Conservation (phyloP, 2,888 invertebrate species). For the Megamerina dolium region DNA sequence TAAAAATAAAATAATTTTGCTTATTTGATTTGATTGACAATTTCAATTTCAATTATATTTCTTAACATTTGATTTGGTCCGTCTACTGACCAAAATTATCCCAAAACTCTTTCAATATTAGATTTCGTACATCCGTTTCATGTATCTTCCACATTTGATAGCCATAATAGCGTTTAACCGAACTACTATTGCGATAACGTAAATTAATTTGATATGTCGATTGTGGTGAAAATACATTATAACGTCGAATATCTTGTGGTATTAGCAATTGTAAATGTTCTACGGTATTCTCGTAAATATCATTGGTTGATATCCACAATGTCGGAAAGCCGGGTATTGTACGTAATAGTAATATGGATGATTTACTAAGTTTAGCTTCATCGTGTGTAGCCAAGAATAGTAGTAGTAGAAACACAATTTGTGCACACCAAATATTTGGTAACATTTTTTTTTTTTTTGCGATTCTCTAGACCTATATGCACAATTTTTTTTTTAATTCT, state of each 20-base stretch:
- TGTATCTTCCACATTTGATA: slow-evolving; percentile 69
- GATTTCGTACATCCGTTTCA: slow-evolving; percentile 30
- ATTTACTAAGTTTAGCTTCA: slow-evolving; percentile 1
- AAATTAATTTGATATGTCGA: slow-evolving; percentile 37
- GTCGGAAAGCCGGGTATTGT: slow-evolving; percentile 22
- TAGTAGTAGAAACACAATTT: slow-evolving; percentile 4
- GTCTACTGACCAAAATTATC: slow-evolving; percentile 31
- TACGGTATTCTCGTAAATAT: slow-evolving; percentile 31
- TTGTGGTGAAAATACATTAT: slow-evolving; percentile 33
- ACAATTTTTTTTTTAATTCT: too few species aligned
- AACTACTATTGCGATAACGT: slow-evolving; percentile 31
- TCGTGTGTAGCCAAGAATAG: slow-evolving; percentile 1
- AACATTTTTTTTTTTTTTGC: slow-evolving; percentile 1
- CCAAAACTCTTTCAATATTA: slow-evolving; percentile 26
- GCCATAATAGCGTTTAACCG: slow-evolving; percentile 49
- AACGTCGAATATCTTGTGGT: slow-evolving; percentile 33
- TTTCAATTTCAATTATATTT: background rate
- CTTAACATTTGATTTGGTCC: background rate
- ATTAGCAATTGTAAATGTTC: slow-evolving; percentile 35
- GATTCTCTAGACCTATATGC: too few species aligned
- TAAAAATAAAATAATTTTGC: background rate
- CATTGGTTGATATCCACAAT: slow-evolving; percentile 23
- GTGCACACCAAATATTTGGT: background rate
- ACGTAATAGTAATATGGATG: slow-evolving; percentile 10
- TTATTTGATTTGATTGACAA: background rate